Percentiles rank a stretch among this genome's conserved stretches.
These are phyloP conservation scores for Diploscapter pachys DNA, from an alignment of 1,140 invertebrate species.

Conservation along the genomic window DNA sequence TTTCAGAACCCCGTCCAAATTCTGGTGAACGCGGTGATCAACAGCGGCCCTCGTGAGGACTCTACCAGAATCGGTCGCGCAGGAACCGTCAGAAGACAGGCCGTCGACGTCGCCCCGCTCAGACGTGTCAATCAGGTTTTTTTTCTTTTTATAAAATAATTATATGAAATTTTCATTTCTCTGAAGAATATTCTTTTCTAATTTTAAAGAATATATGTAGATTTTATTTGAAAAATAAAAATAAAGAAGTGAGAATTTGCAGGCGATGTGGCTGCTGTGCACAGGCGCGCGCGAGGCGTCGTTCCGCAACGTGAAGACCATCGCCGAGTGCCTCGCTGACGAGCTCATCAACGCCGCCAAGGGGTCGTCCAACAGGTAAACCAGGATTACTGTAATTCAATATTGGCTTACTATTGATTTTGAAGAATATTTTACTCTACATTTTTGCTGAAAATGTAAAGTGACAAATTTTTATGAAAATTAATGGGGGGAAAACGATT, in stretches of 20 bases:
- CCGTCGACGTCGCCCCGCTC: constrained; percentile 96
- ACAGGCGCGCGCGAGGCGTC: constrained; percentile 97
- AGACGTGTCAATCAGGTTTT: constrained; percentile 85
- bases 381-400: too few species aligned
- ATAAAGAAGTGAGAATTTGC: constrained; percentile 7
- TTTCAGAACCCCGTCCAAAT: constrained; percentile 81
- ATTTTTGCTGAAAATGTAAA: too few species aligned
- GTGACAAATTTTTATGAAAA: too few species aligned
- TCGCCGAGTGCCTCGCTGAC: constrained; percentile 98
- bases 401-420: too few species aligned
- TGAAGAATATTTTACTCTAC: too few species aligned
- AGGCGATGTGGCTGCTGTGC: constrained; percentile 95
- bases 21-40: constrained; percentile 96
- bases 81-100: constrained; percentile 97
- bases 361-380: constrained; percentile 85
- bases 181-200: neutral
- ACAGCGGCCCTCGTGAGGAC: constrained; percentile 97
- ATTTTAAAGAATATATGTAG: neutral
- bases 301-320: constrained; percentile 99
- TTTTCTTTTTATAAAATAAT: neutral
- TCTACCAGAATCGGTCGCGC: constrained; percentile 99
- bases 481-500: too few species aligned
- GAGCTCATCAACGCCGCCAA: constrained; percentile 99
- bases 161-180: neutral
- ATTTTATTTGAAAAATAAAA: neutral